Percentiles rank a stretch among this genome's conserved stretches.
Evolutionary conservation across 2,797 vertebrate species (phyloP).

Genomic region (Lemur catta): DNA sequence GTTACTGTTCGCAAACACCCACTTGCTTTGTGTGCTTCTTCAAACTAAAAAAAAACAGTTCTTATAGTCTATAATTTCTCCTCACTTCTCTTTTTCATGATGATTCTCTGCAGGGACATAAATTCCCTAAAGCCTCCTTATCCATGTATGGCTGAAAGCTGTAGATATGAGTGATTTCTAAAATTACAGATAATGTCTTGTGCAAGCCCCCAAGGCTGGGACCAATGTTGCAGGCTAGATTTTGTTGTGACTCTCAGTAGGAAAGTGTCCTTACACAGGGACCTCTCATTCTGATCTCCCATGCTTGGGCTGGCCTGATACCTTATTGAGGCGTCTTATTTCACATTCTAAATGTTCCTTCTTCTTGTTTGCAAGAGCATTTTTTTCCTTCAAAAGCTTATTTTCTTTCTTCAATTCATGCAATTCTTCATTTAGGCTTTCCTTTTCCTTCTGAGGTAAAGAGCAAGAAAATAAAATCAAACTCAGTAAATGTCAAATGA

Average conservation of each 20-base stretch:
- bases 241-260: background rate
- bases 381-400: slow-evolving; percentile 81
- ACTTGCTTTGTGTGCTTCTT: slow-evolving; percentile 66
- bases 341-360: slow-evolving; percentile 82
- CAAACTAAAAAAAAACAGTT: background rate
- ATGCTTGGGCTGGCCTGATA: slow-evolving; percentile 18
- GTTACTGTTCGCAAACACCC: slow-evolving; percentile 71
- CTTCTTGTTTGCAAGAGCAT: slow-evolving; percentile 64
- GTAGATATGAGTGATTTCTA: background rate
- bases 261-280: background rate
- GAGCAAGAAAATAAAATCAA: slow-evolving; percentile 49
- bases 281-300: background rate
- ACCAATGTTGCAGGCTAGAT: fast-evolving
- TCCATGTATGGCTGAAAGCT: background rate
- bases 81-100: background rate
- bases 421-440: slow-evolving; percentile 73
- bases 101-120: background rate
- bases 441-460: slow-evolving; percentile 75
- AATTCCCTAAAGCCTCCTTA: background rate
- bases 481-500: slow-evolving; percentile 51
- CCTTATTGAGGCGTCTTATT: slow-evolving; percentile 85
- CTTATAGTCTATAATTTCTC: slow-evolving; percentile 1
- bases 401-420: slow-evolving; percentile 82
- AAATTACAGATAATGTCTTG: background rate
- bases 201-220: too few relatives aligned